Evolutionary conservation across 2,113 vertebrate genomes (phyloP).

Genomic region (Microcebus tavaratra): DNA sequence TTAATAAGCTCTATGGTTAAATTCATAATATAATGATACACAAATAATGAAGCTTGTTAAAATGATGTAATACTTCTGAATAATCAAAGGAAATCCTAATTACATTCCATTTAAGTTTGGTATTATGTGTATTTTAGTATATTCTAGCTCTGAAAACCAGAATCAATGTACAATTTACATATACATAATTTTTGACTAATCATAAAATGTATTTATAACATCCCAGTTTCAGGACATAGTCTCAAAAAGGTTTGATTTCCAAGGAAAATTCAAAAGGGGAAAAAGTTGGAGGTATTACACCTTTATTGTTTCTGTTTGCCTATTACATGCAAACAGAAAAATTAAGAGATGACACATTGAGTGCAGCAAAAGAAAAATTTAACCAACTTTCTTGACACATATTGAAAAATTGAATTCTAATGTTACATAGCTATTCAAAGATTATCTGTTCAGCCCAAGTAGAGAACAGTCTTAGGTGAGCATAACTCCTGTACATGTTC

Average conservation of each 20-base stretch:
- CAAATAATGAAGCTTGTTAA: neutral
- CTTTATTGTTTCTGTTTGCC: neutral
- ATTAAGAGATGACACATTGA: neutral
- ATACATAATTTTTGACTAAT: neutral
- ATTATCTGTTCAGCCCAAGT: conserved; percentile 42
- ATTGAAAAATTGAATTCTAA: conserved; percentile 31
- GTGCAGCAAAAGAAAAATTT: neutral
- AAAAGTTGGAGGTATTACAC: neutral
- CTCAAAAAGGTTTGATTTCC: conserved; percentile 22
- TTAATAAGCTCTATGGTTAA: neutral
- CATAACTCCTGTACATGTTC: conserved; percentile 45
- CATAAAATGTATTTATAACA: neutral
- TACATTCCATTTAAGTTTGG: neutral
- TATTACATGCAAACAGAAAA: neutral
- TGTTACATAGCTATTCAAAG: conserved; percentile 23
- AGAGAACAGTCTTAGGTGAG: conserved; percentile 37
- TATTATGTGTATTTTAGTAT: neutral
- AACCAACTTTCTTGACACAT: conserved; percentile 43
- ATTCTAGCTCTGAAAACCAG: neutral
- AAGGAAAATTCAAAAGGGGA: conserved; percentile 14
- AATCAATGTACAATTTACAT: neutral
- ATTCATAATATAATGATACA: neutral
- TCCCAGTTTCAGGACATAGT: neutral
- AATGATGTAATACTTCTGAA: neutral
- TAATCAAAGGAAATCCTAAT: conserved; percentile 46